A percentile compares a stretch with the other conserved stretches of the same genome.
Conservation (phyloP, 2,113 vertebrate species). For the Saguinus imperator region DNA sequence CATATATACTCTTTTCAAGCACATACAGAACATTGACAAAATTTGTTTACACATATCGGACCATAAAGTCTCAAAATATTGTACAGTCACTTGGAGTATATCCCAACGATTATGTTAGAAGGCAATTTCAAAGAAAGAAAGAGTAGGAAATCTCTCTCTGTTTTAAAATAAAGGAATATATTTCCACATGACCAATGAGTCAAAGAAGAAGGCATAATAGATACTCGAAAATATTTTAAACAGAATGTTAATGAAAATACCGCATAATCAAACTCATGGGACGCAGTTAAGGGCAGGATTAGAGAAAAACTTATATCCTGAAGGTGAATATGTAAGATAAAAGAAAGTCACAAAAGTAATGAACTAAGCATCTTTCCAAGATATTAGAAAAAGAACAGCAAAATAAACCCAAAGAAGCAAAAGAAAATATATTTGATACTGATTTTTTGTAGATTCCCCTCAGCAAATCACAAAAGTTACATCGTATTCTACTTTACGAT, state of each 20-base stretch:
- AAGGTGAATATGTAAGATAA: neutral
- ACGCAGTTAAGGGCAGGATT: neutral
- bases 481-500: neutral
- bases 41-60: neutral
- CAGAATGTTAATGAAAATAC: neutral
- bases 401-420: neutral
- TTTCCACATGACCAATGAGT: neutral
- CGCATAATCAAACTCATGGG: neutral
- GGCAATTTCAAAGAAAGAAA: neutral
- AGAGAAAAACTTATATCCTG: neutral
- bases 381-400: neutral
- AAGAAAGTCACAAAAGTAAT: neutral
- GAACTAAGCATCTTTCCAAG: neutral
- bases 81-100: neutral
- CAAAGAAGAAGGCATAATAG: neutral
- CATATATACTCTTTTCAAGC: neutral
- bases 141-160: neutral
- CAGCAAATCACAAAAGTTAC: neutral
- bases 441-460: neutral
- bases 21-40: neutral
- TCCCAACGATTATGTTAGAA: neutral
- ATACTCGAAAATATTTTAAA: neutral
- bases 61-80: neutral
- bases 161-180: neutral
- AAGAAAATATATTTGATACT: neutral